Evolutionary conservation across 2,113 vertebrate genomes (phyloP).

Genomic region (Tyto alba): DNA sequence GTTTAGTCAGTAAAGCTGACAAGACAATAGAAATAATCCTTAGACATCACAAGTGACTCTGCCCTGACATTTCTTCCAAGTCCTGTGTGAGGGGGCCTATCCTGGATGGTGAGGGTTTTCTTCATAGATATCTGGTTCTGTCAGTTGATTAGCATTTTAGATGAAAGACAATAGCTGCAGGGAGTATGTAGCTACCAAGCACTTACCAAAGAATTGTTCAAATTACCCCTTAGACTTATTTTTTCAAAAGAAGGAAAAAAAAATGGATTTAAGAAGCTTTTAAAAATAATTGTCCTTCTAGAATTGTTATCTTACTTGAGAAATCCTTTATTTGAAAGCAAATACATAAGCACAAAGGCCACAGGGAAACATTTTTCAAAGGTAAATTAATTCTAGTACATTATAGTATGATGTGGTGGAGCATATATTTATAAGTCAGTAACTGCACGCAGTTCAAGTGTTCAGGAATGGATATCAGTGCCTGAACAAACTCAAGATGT

Average conservation of each 20-base stretch:
- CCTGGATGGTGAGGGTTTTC: not conserved
- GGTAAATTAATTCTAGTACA: not conserved
- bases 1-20: not conserved
- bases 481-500: conserved; percentile 37
- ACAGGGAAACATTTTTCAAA: not conserved
- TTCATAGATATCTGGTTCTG: not conserved
- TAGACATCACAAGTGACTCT: not conserved
- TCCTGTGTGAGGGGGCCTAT: not conserved
- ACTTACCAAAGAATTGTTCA: not conserved
- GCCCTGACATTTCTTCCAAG: not conserved
- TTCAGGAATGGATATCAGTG: conserved; percentile 25
- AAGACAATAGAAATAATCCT: not conserved
- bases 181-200: not conserved
- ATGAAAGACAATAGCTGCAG: not conserved
- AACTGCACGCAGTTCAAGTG: not conserved
- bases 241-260: not conserved
- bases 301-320: not conserved
- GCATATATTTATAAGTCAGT: not conserved
- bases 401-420: not conserved
- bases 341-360: not conserved
- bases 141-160: not conserved
- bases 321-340: not conserved
- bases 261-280: not conserved
- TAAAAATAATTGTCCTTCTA: not conserved
- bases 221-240: not conserved